These are phyloP conservation scores for Cynaeus angustus DNA, from an alignment of 2,888 invertebrate species.

Conservation along the genomic window DNA sequence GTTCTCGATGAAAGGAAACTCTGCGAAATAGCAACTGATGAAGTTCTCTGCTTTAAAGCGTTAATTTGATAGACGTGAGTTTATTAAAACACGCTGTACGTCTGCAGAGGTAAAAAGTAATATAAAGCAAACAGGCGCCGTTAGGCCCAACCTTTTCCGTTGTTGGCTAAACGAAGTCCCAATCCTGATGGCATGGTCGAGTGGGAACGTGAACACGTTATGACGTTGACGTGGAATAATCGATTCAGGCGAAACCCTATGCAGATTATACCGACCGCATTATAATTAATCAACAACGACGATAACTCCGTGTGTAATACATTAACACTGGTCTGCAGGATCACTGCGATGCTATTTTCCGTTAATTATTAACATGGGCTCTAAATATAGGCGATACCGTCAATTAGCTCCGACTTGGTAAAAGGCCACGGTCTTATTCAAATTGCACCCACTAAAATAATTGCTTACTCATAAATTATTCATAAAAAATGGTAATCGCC, in stretches of 20 bases:
- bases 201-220: slow-evolving; percentile 52
- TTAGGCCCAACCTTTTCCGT: slow-evolving; percentile 39
- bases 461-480: slow-evolving; percentile 45
- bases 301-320: slow-evolving; percentile 47
- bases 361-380: slow-evolving; percentile 41
- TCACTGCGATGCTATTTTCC: slow-evolving; percentile 39
- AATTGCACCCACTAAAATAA: slow-evolving; percentile 46
- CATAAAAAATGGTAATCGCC: slow-evolving; percentile 46
- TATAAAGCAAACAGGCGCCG: slow-evolving; percentile 32
- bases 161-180: slow-evolving; percentile 36
- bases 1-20: slow-evolving; percentile 34
- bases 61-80: slow-evolving; percentile 44
- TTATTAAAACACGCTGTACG: slow-evolving; percentile 36
- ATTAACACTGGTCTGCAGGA: slow-evolving; percentile 43
- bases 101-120: slow-evolving; percentile 42
- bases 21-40: slow-evolving; percentile 31
- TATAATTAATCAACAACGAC: slow-evolving; percentile 57
- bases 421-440: slow-evolving; percentile 31
- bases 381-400: slow-evolving; percentile 34
- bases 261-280: slow-evolving; percentile 57
- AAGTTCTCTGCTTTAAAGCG: slow-evolving; percentile 44
- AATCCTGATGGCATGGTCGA: slow-evolving; percentile 41
- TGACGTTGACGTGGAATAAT: slow-evolving; percentile 57
- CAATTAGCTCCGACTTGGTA: slow-evolving; percentile 34
- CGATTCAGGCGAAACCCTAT: slow-evolving; percentile 55